These are phyloP conservation scores for Lycocorax pyrrhopterus DNA, from an alignment of 2,113 vertebrate species.

Conservation along the genomic window DNA sequence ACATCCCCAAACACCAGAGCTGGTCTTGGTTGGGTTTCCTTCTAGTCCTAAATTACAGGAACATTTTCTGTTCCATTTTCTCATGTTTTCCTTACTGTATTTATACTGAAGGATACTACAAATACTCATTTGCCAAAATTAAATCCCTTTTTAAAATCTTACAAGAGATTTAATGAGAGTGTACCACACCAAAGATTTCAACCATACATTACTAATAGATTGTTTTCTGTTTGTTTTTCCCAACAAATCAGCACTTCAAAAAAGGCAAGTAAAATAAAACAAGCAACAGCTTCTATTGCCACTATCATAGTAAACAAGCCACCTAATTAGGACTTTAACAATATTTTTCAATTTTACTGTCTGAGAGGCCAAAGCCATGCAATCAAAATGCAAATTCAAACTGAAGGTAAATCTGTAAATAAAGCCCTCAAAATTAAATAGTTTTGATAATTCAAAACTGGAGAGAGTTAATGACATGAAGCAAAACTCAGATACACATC, in stretches of 20 bases:
- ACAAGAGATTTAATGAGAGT: neutral
- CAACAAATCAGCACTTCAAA: neutral
- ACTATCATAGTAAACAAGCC: neutral
- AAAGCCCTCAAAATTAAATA: neutral
- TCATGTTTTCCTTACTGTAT: neutral
- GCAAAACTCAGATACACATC: neutral
- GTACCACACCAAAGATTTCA: neutral
- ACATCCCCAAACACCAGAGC: neutral
- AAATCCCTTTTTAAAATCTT: neutral
- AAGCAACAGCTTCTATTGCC: neutral
- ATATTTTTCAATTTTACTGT: neutral
- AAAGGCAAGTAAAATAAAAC: neutral
- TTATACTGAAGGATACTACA: neutral
- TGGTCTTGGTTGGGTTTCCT: neutral
- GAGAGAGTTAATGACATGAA: neutral
- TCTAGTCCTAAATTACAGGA: neutral
- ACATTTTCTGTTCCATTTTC: neutral
- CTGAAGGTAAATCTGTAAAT: neutral
- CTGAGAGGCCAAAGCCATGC: neutral
- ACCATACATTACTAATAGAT: neutral
- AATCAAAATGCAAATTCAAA: neutral
- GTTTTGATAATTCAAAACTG: neutral
- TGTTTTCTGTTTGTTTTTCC: neutral
- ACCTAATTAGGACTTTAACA: neutral
- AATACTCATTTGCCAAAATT: neutral